phyloP scores from a whole-genome alignment of 1,140 invertebrate species.

The Cyrtorhinus lividipennis region DNA sequence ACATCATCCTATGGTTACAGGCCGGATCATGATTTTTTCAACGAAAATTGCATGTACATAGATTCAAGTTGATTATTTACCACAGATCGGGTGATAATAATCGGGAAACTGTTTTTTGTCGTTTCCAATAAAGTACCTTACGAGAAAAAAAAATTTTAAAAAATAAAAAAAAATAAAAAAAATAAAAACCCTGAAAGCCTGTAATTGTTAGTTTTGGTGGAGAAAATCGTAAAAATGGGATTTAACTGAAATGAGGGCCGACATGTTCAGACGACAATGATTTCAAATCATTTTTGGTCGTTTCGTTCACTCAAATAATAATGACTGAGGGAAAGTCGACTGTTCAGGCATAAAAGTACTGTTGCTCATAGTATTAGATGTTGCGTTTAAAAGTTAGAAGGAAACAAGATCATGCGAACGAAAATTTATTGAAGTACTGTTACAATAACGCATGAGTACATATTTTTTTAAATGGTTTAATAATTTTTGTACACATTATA shows the following conservation, averaged over 20 bases:
- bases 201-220: neutral
- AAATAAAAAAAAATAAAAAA: too few species aligned
- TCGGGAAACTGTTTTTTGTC: too few species aligned
- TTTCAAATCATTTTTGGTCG: neutral
- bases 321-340: conserved; percentile 1
- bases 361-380: conserved; percentile 22
- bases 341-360: conserved; percentile 15
- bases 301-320: neutral
- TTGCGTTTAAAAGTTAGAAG: neutral
- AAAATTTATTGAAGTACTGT: conserved; percentile 23
- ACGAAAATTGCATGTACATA: too few species aligned
- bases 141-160: too few species aligned
- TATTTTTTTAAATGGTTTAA: conserved; percentile 7
- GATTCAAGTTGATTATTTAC: too few species aligned
- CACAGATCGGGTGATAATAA: too few species aligned
- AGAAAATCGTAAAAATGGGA: neutral
- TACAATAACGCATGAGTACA: conserved; percentile 20
- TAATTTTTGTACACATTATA: conserved; percentile 3
- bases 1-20: neutral
- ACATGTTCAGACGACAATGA: conserved; percentile 1
- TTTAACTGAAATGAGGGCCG: neutral
- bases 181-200: too few species aligned
- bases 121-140: too few species aligned
- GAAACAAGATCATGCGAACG: conserved; percentile 11
- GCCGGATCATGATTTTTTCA: too few species aligned